These are phyloP conservation scores for Acrocephalus arundinaceus DNA, from an alignment of 2,113 vertebrate genomes.

Conservation along the genomic window DNA sequence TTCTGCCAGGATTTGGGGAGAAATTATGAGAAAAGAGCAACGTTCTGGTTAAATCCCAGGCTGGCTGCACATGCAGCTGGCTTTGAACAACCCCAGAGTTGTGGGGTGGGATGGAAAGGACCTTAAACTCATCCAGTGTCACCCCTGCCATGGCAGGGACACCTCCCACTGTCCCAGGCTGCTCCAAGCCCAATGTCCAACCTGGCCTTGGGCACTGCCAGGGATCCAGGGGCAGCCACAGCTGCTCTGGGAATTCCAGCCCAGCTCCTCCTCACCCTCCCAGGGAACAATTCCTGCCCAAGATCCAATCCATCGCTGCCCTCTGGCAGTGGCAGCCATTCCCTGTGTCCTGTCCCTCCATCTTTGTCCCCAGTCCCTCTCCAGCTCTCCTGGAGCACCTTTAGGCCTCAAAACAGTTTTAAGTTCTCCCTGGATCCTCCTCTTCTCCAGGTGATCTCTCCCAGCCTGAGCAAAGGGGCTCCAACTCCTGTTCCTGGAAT, in stretches of 20 bases:
- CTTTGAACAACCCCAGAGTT: background rate
- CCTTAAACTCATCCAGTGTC: fast-evolving
- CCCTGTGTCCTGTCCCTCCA: background rate
- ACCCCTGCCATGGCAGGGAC: background rate
- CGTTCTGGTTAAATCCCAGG: too few relatives aligned
- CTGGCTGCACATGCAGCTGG: background rate
- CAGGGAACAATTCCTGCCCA: background rate
- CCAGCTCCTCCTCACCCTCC: fast-evolving
- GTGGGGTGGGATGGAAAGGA: background rate
- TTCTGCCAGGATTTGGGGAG: background rate
- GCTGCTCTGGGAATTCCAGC: background rate
- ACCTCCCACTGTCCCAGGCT: background rate
- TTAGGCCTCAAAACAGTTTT: fast-evolving
- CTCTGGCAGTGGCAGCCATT: background rate
- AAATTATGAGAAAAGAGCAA: background rate
- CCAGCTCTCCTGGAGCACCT: background rate
- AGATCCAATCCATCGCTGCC: fast-evolving
- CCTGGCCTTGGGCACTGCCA: background rate
- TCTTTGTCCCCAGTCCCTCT: background rate
- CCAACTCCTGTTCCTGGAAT: background rate
- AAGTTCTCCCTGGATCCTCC: fast-evolving
- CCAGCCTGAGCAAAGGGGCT: background rate
- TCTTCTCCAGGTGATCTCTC: background rate
- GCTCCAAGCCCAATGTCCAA: fast-evolving
- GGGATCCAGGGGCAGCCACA: background rate